Percentiles rank a stretch among this genome's conserved stretches.
These are phyloP conservation scores for Parthenolecanium corni DNA, from an alignment of 2,888 invertebrate genomes.

Conservation along the genomic window DNA sequence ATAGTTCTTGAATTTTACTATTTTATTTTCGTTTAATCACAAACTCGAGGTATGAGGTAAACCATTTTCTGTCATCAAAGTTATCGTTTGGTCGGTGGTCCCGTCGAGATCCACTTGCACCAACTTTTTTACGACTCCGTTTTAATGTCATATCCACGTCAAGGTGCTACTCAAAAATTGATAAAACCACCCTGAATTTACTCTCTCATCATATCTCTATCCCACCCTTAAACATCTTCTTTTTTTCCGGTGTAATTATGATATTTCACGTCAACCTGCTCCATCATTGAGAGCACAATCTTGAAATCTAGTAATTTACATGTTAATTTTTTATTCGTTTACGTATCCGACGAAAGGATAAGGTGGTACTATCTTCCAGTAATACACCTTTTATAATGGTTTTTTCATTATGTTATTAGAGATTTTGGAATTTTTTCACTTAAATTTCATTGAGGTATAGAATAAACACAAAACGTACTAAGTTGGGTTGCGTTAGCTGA, in stretches of 20 bases:
- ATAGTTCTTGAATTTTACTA: not conserved
- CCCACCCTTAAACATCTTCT: no score
- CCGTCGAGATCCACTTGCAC: not conserved
- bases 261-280: not conserved
- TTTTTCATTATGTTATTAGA: no score
- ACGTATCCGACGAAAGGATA: no score
- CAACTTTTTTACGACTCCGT: conserved; percentile 12
- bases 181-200: not conserved
- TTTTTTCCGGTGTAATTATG: not conserved
- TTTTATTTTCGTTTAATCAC: conserved; percentile 4
- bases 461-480: no score
- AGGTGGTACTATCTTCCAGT: no score
- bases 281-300: no score
- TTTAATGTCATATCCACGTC: conserved; percentile 18
- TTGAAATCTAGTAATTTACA: no score
- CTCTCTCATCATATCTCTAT: not conserved
- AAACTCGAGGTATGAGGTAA: conserved; percentile 4
- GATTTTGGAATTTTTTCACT: no score
- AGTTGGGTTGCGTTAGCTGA: no score
- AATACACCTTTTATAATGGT: no score
- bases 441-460: no score
- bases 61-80: conserved; percentile 9
- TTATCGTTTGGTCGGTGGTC: conserved; percentile 3
- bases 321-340: no score
- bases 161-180: conserved; percentile 4